These are phyloP conservation scores for Periparus ater DNA, from an alignment of 2,797 vertebrate genomes.

Conservation along the genomic window DNA sequence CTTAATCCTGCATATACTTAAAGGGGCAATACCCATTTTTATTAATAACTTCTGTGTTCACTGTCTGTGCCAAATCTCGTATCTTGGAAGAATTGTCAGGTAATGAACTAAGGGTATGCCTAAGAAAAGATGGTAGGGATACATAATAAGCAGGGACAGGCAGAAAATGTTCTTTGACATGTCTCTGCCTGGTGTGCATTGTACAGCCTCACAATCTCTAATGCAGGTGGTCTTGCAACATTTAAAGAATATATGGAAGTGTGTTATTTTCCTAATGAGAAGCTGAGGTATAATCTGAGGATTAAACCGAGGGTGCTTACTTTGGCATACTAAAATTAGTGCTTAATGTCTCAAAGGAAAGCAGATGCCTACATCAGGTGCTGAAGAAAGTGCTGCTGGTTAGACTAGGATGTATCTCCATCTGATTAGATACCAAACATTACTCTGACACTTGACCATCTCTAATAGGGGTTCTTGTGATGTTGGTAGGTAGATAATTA, in stretches of 20 bases:
- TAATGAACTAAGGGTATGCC: not conserved
- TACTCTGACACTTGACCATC: not conserved
- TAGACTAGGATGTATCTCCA: not conserved
- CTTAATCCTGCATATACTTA: not conserved
- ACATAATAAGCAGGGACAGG: not conserved
- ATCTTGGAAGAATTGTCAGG: not conserved
- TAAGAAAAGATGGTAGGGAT: not conserved
- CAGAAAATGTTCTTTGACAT: not conserved
- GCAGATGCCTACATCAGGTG: not conserved
- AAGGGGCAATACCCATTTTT: not conserved
- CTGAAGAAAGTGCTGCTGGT: not conserved
- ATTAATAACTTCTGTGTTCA: not conserved
- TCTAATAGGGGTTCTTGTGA: not conserved
- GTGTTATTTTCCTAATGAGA: not conserved
- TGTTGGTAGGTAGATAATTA: not conserved
- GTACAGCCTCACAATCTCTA: not conserved
- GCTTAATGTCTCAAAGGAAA: not conserved
- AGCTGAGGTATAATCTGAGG: not conserved
- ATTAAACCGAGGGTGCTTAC: not conserved
- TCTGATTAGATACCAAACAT: not conserved
- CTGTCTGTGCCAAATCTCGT: not conserved
- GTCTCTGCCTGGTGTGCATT: not conserved
- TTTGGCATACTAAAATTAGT: not conserved
- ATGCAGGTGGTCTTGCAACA: not conserved
- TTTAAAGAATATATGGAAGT: not conserved